Conservation (phyloP, 1,140 invertebrate species). For the Propsilocerus akamusi region DNA sequence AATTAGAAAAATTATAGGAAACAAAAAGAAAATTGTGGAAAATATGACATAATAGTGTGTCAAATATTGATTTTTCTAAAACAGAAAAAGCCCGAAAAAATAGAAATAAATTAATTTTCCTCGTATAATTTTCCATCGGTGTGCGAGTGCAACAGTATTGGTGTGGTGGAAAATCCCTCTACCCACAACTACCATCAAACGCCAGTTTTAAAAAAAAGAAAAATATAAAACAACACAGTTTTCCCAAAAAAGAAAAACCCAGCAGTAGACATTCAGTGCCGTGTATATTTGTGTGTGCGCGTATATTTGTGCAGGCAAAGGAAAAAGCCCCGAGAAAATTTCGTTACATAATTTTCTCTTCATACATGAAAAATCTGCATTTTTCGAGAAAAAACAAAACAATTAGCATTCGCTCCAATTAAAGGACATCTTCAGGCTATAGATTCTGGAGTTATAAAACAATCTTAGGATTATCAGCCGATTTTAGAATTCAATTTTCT, state of each 20-base stretch:
- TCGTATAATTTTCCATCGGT: neutral
- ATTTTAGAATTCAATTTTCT: too few relatives aligned
- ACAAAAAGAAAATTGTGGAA: neutral
- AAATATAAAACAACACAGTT: neutral
- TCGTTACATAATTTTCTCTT: slow-evolving; percentile 2
- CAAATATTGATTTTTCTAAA: neutral
- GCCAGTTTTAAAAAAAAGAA: neutral
- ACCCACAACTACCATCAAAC: neutral
- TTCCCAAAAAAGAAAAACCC: neutral
- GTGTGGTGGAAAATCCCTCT: neutral
- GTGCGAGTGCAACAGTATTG: neutral
- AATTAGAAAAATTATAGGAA: neutral
- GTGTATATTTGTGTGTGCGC: too few relatives aligned
- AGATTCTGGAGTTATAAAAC: too few relatives aligned
- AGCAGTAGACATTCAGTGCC: too few relatives aligned
- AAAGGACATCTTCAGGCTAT: too few relatives aligned
- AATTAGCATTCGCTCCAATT: too few relatives aligned
- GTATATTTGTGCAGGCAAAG: too few relatives aligned
- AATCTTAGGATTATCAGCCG: too few relatives aligned
- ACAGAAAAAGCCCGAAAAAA: neutral
- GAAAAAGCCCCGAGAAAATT: slow-evolving; percentile 1
- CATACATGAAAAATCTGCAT: too few relatives aligned
- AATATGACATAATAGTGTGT: slow-evolving; percentile 4
- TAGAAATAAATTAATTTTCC: neutral
- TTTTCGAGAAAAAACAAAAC: too few relatives aligned